Percentiles rank a stretch among this genome's conserved stretches.
phyloP scores from a whole-genome alignment of 2,113 vertebrate genomes.

The Oophaga pumilio region DNA sequence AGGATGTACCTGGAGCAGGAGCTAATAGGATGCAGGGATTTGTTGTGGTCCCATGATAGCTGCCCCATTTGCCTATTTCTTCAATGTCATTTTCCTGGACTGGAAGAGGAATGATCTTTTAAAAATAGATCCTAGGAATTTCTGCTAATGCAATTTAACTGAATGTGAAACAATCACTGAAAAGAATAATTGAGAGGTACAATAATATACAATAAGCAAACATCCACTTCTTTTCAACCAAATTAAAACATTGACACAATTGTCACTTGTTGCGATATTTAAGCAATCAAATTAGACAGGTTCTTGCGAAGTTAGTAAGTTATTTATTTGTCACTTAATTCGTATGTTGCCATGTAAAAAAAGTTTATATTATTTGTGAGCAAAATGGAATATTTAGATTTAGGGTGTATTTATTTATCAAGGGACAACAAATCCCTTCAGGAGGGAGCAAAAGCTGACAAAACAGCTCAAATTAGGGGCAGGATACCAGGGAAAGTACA shows the following conservation, averaged over 20 bases:
- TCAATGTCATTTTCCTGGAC: slow-evolving; percentile 14
- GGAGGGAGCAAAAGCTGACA: too few species aligned
- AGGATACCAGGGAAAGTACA: too few species aligned
- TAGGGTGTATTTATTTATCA: neutral
- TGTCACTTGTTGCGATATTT: neutral
- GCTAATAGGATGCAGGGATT: neutral
- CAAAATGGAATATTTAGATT: slow-evolving; percentile 1
- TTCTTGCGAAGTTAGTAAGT: neutral
- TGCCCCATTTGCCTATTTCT: slow-evolving; percentile 38
- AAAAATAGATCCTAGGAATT: slow-evolving; percentile 40
- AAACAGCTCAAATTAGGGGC: too few species aligned
- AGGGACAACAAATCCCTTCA: neutral
- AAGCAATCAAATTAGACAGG: neutral
- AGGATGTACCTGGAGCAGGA: slow-evolving; percentile 57
- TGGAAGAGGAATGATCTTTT: slow-evolving; percentile 51
- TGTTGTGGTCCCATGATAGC: slow-evolving; percentile 35
- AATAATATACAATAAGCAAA: slow-evolving; percentile 1
- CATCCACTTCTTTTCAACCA: neutral
- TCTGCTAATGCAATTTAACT: slow-evolving; percentile 13
- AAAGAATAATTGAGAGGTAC: slow-evolving; percentile 12
- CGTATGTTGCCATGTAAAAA: neutral
- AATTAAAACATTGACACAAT: neutral
- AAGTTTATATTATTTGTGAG: neutral
- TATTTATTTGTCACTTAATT: neutral
- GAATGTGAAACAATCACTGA: neutral